A percentile compares a stretch with the other conserved stretches of the same genome.
These are phyloP conservation scores for Julus scandinavius DNA, from an alignment of 2,888 invertebrate species.

Conservation along the genomic window DNA sequence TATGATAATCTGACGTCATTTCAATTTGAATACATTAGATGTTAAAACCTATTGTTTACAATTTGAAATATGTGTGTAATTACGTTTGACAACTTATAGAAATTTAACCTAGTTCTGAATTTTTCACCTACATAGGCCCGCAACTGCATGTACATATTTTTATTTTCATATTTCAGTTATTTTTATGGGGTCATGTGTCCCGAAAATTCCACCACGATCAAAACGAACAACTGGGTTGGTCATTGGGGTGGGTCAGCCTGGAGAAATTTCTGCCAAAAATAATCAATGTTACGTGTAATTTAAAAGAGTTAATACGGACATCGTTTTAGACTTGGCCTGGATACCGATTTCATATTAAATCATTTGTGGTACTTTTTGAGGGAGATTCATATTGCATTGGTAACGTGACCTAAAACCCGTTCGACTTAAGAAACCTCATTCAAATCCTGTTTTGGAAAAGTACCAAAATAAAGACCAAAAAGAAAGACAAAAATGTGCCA, in stretches of 20 bases:
- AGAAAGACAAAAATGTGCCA: background rate
- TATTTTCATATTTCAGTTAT: conserved; percentile 33
- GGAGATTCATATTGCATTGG: background rate
- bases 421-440: conserved; percentile 23
- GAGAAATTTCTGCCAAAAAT: conserved; percentile 43
- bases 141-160: background rate
- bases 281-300: background rate
- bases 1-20: background rate
- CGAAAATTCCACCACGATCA: conserved; percentile 40
- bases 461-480: background rate
- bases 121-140: background rate
- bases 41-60: background rate
- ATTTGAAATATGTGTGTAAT: background rate
- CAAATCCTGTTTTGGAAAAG: background rate
- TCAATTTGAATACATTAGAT: background rate
- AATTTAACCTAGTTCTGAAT: conserved; percentile 25
- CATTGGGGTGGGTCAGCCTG: conserved; percentile 43
- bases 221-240: background rate
- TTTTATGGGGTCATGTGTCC: conserved; percentile 38
- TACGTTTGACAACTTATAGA: background rate
- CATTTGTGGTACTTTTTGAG: background rate
- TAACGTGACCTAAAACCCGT: background rate
- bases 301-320: conserved; percentile 13
- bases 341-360: conserved; percentile 25
- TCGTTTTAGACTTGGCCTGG: conserved; percentile 30